These are phyloP conservation scores for Sussaba pulchella DNA, from an alignment of 2,888 invertebrate species.

Conservation along the genomic window DNA sequence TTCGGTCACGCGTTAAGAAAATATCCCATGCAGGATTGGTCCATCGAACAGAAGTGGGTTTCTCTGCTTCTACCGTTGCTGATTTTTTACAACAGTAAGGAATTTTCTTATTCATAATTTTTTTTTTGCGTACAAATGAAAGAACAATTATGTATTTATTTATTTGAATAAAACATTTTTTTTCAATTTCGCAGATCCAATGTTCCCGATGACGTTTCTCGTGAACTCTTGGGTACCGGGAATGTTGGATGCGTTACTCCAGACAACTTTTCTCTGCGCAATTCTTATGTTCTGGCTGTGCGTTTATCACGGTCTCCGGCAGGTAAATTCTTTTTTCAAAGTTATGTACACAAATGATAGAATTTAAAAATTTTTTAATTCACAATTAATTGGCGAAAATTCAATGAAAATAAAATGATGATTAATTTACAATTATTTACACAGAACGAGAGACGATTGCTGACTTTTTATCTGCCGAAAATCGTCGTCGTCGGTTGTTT, in stretches of 20 bases:
- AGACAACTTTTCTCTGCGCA: slow-evolving; percentile 94
- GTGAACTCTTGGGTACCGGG: slow-evolving; percentile 96
- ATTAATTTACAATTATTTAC: neutral
- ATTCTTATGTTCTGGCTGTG: slow-evolving; percentile 97
- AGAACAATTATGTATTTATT: neutral
- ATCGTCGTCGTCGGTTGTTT: slow-evolving; percentile 93
- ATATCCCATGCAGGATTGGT: slow-evolving; percentile 96
- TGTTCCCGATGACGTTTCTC: slow-evolving; percentile 96
- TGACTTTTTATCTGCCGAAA: slow-evolving; percentile 96
- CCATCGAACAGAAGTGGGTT: slow-evolving; percentile 99
- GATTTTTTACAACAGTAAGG: slow-evolving; percentile 96
- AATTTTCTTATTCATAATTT: slow-evolving; percentile 25
- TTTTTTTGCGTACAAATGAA: neutral
- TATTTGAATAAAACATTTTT: too few relatives aligned
- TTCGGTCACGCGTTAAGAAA: slow-evolving; percentile 95
- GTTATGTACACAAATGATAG: neutral
- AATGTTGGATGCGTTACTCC: slow-evolving; percentile 95
- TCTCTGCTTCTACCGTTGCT: slow-evolving; percentile 94
- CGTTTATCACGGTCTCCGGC: slow-evolving; percentile 97
- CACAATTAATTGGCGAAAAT: neutral
- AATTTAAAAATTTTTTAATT: neutral
- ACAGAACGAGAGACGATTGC: slow-evolving; percentile 94
- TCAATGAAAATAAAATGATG: neutral
- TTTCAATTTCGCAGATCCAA: slow-evolving; percentile 97
- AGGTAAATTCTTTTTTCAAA: slow-evolving; percentile 86